Conservation (phyloP, 2,113 vertebrate genomes). For the Pteruthius melanotis region DNA sequence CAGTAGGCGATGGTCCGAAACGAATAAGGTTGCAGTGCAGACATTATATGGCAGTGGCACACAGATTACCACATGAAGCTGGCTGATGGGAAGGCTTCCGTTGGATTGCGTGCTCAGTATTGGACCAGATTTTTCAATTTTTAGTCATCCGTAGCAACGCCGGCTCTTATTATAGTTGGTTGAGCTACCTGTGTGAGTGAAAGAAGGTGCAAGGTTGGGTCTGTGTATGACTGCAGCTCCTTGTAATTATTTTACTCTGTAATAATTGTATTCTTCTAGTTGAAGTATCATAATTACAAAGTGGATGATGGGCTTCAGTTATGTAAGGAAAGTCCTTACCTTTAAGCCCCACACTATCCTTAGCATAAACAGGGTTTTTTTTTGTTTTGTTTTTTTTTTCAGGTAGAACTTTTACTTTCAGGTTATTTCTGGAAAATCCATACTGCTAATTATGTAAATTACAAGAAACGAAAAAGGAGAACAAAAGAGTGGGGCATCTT, state of each 20-base stretch:
- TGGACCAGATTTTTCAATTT: background rate
- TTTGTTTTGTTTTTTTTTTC: background rate
- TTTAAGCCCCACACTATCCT: background rate
- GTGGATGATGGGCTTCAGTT: background rate
- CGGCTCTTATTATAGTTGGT: background rate
- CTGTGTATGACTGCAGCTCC: background rate
- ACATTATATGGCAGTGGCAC: background rate
- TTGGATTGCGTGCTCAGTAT: background rate
- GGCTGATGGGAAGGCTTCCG: background rate
- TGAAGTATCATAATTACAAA: background rate
- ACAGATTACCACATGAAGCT: background rate
- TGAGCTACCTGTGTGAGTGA: background rate
- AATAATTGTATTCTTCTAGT: background rate
- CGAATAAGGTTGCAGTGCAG: background rate
- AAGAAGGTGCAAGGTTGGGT: background rate
- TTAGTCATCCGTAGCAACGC: background rate
- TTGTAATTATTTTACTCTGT: background rate
- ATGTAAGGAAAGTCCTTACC: background rate
- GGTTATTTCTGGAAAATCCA: constrained; percentile 31
- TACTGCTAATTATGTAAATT: constrained; percentile 37
- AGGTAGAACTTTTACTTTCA: constrained; percentile 45
- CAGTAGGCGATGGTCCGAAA: background rate
- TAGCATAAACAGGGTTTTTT: background rate
- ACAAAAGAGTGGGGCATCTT: constrained; percentile 2
- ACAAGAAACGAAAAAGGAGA: background rate